These are phyloP conservation scores for Neopipo cinnamomea DNA, from an alignment of 2,113 vertebrate genomes.

Conservation along the genomic window DNA sequence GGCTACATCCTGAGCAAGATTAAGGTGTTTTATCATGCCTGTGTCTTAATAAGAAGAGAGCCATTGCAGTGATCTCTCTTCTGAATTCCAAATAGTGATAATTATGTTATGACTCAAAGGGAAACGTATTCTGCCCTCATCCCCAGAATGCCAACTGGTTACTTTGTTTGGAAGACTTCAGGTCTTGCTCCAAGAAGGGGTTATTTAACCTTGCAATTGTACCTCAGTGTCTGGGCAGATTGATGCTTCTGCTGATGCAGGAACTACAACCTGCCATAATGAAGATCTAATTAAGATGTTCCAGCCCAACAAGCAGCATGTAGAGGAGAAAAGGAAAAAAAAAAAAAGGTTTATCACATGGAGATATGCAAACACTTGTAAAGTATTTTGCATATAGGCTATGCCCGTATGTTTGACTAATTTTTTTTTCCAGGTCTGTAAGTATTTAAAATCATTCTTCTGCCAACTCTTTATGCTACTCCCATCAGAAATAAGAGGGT, in stretches of 20 bases:
- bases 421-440: conserved; percentile 78
- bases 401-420: conserved; percentile 67
- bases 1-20: conserved; percentile 8
- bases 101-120: background rate
- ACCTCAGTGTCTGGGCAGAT: conserved; percentile 51
- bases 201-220: conserved; percentile 57
- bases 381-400: conserved; percentile 68
- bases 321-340: background rate
- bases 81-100: background rate
- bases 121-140: background rate
- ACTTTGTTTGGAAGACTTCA: conserved; percentile 59
- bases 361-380: conserved; percentile 57
- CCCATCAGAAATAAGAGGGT: conserved; percentile 68
- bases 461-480: conserved; percentile 65
- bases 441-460: conserved; percentile 66
- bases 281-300: conserved; percentile 48
- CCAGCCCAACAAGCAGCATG: conserved; percentile 53
- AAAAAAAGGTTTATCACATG: background rate
- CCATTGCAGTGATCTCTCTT: conserved; percentile 6
- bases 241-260: conserved; percentile 68
- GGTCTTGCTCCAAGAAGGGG: conserved; percentile 54
- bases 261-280: conserved; percentile 41
- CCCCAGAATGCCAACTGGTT: conserved; percentile 11
- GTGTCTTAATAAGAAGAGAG: conserved; percentile 47
- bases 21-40: conserved; percentile 62